Base-by-base conservation (phyloP, 2,113 vertebrate species). In the Pelecanus crispus region DNA sequence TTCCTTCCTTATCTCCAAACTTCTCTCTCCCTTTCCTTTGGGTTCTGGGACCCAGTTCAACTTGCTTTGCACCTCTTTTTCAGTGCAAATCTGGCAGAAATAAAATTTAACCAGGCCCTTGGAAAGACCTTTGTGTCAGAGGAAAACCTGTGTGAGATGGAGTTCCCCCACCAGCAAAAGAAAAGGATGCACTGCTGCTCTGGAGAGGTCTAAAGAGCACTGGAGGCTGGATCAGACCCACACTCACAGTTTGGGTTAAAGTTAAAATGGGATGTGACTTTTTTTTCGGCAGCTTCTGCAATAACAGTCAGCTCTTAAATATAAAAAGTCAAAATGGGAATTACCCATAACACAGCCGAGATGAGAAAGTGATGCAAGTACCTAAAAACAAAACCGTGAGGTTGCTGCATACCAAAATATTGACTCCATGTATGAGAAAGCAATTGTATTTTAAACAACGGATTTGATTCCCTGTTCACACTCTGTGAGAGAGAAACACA, bases 311-410 rank as follows among this genome's bases (percentile, higher is more conserved):
- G 24, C 18, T 63, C 52, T 45, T 44, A 16, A 15, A 26, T 9
- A 36, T 16, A 88, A 86, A 49, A 66, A 29, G 28, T 53, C 47
- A 36, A 45, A 68, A 3, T 7, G 53, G 73, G 73, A 63, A 45
- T 45, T 31, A 29, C 29, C 36, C n/a, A 2, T 21, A 36, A 14
- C 0, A 0, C 78, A 50, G 31, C 31, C 0, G 2, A 61, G 80
- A 44, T 28, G 52, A 83, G 44, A 40, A 44, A 36, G 42, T 4
- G 38, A 17, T 10, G 22, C 3, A 11, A 53, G 36, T 32, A 18
- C 78, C 75, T 49, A 10, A 72, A 45, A 59, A 32, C 47, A 50
- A 63, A 80, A 6, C 38, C 8, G 13, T 44, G 42, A 47, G 45
- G 20, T 3, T 58, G 24, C 45, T 83, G 86, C 45, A 6, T 26